Percentiles rank a stretch among this genome's conserved stretches.
phyloP scores from a whole-genome alignment of 2,888 invertebrate genomes.

The Falcaria lacertinaria region DNA sequence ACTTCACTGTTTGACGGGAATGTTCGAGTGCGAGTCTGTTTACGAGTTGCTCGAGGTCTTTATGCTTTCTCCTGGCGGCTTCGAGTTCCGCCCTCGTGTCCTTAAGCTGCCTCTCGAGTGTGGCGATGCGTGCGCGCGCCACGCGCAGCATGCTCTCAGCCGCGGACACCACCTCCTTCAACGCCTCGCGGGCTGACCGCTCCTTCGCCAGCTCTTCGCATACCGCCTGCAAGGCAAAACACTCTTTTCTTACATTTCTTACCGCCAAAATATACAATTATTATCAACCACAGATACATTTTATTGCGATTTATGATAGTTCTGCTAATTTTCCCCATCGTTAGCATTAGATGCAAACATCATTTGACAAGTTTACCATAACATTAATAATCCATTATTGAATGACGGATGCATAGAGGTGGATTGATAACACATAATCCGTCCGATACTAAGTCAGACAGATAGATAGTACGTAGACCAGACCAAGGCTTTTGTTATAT shows the following conservation, averaged over 20 bases:
- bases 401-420: too few species aligned
- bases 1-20: constrained; percentile 43
- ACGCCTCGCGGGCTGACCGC: constrained; percentile 51
- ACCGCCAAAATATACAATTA: too few species aligned
- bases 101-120: constrained; percentile 61
- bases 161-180: constrained; percentile 57
- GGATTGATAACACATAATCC: background rate
- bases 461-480: background rate
- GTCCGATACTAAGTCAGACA: background rate
- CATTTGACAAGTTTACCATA: too few species aligned
- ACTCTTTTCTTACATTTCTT: background rate
- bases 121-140: constrained; percentile 57
- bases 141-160: constrained; percentile 67
- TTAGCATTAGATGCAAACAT: too few species aligned
- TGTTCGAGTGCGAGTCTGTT: constrained; percentile 43
- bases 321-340: too few species aligned
- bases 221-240: constrained; percentile 30
- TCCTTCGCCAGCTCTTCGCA: constrained; percentile 56
- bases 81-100: constrained; percentile 55
- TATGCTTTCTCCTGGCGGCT: constrained; percentile 51
- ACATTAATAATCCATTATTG: too few species aligned
- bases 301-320: too few species aligned
- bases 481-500: background rate
- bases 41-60: constrained; percentile 69
- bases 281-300: too few species aligned